Conservation (phyloP, 1,140 invertebrate species). For the Lordiphosa mommai region DNA sequence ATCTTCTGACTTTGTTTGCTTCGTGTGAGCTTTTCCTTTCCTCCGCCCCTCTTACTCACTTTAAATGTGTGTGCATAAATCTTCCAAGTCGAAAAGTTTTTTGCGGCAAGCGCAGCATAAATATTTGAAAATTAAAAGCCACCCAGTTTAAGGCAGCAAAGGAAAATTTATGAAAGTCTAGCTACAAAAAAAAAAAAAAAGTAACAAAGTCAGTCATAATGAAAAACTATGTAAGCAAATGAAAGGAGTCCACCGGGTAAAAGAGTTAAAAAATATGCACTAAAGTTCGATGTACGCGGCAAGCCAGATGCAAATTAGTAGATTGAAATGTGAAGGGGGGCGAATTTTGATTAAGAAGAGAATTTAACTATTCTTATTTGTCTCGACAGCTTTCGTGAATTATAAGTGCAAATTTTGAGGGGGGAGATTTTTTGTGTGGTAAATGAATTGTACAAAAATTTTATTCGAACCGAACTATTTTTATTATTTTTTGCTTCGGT, state of each 20-base stretch:
- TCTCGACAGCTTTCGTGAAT: too few species aligned
- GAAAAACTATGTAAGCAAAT: slow-evolving; percentile 23
- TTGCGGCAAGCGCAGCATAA: slow-evolving; percentile 51
- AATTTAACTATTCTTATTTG: too few species aligned
- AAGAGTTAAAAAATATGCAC: slow-evolving; percentile 1
- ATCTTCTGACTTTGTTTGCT: slow-evolving; percentile 21
- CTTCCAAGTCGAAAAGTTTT: slow-evolving; percentile 48
- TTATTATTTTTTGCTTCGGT: too few species aligned
- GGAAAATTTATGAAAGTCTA: slow-evolving; percentile 33
- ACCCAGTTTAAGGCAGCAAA: slow-evolving; percentile 8
- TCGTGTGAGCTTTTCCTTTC: background rate
- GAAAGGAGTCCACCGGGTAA: background rate
- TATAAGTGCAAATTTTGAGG: too few species aligned
- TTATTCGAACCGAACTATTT: too few species aligned
- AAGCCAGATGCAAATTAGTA: slow-evolving; percentile 3
- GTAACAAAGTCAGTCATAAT: slow-evolving; percentile 16
- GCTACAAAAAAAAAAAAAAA: background rate
- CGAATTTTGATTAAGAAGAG: too few species aligned
- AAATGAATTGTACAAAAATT: too few species aligned
- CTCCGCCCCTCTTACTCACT: background rate
- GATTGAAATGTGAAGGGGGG: too few species aligned
- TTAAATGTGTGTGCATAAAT: slow-evolving; percentile 35
- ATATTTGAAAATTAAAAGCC: slow-evolving; percentile 68
- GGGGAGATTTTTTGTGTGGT: too few species aligned
- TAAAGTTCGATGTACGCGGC: too few species aligned